A percentile compares a stretch with the other conserved stretches of the same genome.
These are phyloP conservation scores for Melanotus villosus DNA, from an alignment of 2,888 invertebrate species.

Conservation along the genomic window DNA sequence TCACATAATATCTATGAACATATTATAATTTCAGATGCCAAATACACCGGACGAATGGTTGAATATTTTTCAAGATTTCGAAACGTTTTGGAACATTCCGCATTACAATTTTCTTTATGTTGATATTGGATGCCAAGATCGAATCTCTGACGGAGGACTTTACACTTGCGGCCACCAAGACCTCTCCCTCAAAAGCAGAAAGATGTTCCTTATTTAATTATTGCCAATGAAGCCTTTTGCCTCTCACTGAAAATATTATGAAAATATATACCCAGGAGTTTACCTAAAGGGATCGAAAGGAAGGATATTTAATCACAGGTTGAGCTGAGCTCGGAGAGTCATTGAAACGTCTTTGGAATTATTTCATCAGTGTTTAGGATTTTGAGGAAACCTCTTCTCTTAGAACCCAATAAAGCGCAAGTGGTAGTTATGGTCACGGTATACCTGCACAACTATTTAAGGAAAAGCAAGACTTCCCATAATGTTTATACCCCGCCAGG, in stretches of 20 bases:
- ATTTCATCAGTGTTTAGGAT: conserved; percentile 31
- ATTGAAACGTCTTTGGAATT: conserved; percentile 49
- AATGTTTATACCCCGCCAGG: conserved; percentile 49
- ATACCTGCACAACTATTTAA: conserved; percentile 53
- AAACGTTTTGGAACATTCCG: too few relatives aligned
- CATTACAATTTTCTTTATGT: too few relatives aligned
- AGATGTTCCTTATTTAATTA: not conserved
- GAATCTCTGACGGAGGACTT: too few relatives aligned
- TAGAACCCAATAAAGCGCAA: conserved; percentile 50
- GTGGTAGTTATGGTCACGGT: conserved; percentile 49
- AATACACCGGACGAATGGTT: too few relatives aligned
- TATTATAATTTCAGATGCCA: too few relatives aligned
- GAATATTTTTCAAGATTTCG: too few relatives aligned
- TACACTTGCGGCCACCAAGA: not conserved
- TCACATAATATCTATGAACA: too few relatives aligned
- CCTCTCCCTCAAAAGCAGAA: not conserved
- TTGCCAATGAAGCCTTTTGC: not conserved
- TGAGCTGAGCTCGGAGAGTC: conserved; percentile 46
- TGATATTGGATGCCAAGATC: too few relatives aligned
- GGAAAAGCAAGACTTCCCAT: conserved; percentile 42
- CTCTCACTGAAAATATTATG: not conserved
- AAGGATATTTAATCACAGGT: conserved; percentile 48
- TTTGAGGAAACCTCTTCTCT: conserved; percentile 49
- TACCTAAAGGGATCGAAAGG: conserved; percentile 16
- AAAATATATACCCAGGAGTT: not conserved